phyloP scores from a whole-genome alignment of 2,113 vertebrate genomes.

The Caracal caracal region DNA sequence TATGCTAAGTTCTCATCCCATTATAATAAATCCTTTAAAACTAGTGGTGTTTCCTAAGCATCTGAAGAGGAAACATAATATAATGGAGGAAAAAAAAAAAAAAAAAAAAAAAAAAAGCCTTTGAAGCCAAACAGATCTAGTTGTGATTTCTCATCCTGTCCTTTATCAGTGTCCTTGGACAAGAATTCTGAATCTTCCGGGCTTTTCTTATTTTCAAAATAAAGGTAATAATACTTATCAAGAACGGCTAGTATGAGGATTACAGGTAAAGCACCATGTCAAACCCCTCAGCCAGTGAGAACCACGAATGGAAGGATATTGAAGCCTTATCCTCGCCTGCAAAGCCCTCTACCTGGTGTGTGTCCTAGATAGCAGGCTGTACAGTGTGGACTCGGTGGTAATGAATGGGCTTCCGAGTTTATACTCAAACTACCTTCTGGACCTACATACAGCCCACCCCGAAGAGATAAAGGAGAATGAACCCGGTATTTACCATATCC shows the following conservation, averaged over 20 bases:
- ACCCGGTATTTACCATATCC: neutral
- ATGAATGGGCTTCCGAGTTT: neutral
- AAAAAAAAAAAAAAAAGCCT: neutral
- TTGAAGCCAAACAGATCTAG: neutral
- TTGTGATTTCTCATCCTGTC: neutral
- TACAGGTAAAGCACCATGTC: neutral
- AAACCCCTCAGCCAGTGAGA: neutral
- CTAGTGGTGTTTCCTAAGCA: neutral
- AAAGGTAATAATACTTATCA: neutral
- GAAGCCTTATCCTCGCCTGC: neutral
- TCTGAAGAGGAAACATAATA: neutral
- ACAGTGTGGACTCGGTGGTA: neutral
- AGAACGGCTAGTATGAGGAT: neutral
- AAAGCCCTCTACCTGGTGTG: neutral
- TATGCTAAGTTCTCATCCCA: slow-evolving; percentile 18
- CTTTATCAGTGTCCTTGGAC: neutral
- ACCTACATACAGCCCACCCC: neutral
- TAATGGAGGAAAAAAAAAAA: neutral
- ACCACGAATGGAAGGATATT: neutral
- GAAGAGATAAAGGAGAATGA: neutral
- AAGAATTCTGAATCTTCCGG: neutral
- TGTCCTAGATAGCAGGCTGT: neutral
- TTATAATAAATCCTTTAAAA: slow-evolving; percentile 29
- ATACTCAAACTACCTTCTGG: neutral
- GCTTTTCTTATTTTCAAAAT: neutral